Evolutionary conservation across 2,888 invertebrate genomes (phyloP), one percentile per base, ranked within the genome.

Genomic region (Metopia argyrocephala): DNA sequence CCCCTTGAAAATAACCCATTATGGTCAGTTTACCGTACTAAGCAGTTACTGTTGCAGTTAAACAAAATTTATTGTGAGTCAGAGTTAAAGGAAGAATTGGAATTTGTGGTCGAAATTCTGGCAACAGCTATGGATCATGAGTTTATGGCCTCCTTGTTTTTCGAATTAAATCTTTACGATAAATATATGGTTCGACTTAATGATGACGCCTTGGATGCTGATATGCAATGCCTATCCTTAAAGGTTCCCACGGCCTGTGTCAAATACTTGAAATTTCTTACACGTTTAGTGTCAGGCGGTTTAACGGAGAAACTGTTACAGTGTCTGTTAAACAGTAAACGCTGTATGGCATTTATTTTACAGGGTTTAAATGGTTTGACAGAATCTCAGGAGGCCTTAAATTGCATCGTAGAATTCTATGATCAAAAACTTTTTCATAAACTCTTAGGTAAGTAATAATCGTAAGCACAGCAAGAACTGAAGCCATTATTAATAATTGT

Each of bases 151-250:
- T 84, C 86, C 38, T 59, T 88, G 5, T 88, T 88, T 59, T 89
- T 88, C 56, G 87, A 89, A 50, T 85, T 86, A 25, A 88, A 88
- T 78, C 84, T 87, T 0, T 88, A 88, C 38, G 87, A 89, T 5
- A 80, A 82, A 68, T 84, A 86, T 31, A 75, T 87, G 18, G 84
- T 84, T 64, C 75, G 85, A 3, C 9, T 88, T 5, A 78, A 78
- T 5, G 73, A 78, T 4, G 73, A 61, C 0, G 62, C 83, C 25
- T 78, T 82, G 0, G 31, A 62, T 0, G 25, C 83, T 20, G 83
- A 84, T 0, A 69, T 82, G 1, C 70, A 83, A 4, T 88, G 87
- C 78, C 81, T 82, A 20, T 84, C 87, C 1, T 82, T 88, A 4
- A 81, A 84, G 21, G 86, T 88, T 3, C 86, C 87, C 9, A 83